Percentiles rank a stretch among this genome's conserved stretches.
phyloP scores from a whole-genome alignment of 2,888 invertebrate genomes.

The Dryocosmus kuriphilus region DNA sequence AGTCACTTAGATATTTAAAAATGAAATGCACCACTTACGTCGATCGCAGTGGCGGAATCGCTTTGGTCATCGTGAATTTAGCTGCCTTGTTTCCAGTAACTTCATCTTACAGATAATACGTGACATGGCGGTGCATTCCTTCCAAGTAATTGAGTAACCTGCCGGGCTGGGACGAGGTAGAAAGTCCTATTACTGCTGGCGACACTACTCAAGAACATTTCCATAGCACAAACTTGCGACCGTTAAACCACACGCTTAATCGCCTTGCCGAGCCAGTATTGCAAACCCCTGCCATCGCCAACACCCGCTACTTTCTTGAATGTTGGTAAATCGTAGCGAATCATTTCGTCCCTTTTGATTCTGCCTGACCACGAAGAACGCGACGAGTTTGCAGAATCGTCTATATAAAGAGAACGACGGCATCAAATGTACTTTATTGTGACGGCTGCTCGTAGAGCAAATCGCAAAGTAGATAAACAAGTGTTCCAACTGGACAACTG shows the following conservation, averaged over 20 bases:
- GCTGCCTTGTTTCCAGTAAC: slow-evolving; percentile 33
- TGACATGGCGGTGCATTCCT: slow-evolving; percentile 38
- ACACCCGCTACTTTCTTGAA: slow-evolving; percentile 52
- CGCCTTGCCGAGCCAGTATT: slow-evolving; percentile 58
- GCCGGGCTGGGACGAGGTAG: slow-evolving; percentile 39
- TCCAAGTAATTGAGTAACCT: slow-evolving; percentile 53
- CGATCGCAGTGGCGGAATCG: slow-evolving; percentile 18
- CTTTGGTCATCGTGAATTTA: slow-evolving; percentile 31
- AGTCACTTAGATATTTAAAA: slow-evolving; percentile 29
- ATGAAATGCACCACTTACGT: slow-evolving; percentile 35
- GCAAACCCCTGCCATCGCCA: slow-evolving; percentile 42
- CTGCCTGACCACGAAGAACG: slow-evolving; percentile 10
- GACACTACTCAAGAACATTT: slow-evolving; percentile 49
- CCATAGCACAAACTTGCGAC: slow-evolving; percentile 51
- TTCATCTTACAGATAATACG: slow-evolving; percentile 39
- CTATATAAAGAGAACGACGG: slow-evolving; percentile 42
- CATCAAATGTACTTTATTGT: slow-evolving; percentile 32
- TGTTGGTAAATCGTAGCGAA: slow-evolving; percentile 35
- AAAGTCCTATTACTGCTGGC: slow-evolving; percentile 54
- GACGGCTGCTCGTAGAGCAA: slow-evolving; percentile 23
- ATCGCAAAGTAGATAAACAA: slow-evolving; percentile 36
- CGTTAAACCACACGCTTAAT: slow-evolving; percentile 59
- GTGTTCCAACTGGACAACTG: slow-evolving; percentile 17
- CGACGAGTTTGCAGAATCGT: slow-evolving; percentile 42
- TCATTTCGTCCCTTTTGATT: slow-evolving; percentile 11